Percentiles rank a stretch among this genome's conserved stretches.
phyloP scores from a whole-genome alignment of 2,888 invertebrate genomes.

The Pollenia angustigena region DNA sequence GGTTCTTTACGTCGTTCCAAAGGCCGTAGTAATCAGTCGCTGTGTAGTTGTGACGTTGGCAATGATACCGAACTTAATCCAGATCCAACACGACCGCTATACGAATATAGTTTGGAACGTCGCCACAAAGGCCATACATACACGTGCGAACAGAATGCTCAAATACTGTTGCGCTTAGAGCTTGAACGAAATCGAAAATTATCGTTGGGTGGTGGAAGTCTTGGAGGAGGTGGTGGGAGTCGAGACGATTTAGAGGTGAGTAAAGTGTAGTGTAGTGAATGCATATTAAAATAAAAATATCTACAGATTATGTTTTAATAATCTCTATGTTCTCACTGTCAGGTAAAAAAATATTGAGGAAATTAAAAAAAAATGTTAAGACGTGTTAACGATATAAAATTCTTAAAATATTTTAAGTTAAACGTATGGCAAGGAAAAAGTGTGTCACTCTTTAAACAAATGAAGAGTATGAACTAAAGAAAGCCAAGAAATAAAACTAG shows the following conservation, averaged over 20 bases:
- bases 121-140: constrained; percentile 84
- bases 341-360: background rate
- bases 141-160: constrained; percentile 85
- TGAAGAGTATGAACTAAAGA: too few relatives aligned
- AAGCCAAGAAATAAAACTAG: too few relatives aligned
- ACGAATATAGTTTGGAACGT: constrained; percentile 85
- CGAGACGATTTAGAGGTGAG: constrained; percentile 72
- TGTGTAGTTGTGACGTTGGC: constrained; percentile 84
- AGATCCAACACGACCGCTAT: constrained; percentile 82
- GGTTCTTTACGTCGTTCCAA: constrained; percentile 82
- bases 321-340: background rate
- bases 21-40: constrained; percentile 83
- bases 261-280: background rate
- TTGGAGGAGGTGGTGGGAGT: constrained; percentile 58
- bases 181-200: constrained; percentile 83
- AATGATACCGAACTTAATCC: constrained; percentile 83
- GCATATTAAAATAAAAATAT: background rate
- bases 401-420: background rate
- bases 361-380: constrained; percentile 4
- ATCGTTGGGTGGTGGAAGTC: constrained; percentile 76
- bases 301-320: constrained; percentile 7
- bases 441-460: too few relatives aligned
- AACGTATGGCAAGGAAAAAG: background rate
- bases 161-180: constrained; percentile 84
- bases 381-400: background rate